These are phyloP conservation scores for Caenorhabditis plicata DNA, from an alignment of 2,888 invertebrate species.

Conservation along the genomic window DNA sequence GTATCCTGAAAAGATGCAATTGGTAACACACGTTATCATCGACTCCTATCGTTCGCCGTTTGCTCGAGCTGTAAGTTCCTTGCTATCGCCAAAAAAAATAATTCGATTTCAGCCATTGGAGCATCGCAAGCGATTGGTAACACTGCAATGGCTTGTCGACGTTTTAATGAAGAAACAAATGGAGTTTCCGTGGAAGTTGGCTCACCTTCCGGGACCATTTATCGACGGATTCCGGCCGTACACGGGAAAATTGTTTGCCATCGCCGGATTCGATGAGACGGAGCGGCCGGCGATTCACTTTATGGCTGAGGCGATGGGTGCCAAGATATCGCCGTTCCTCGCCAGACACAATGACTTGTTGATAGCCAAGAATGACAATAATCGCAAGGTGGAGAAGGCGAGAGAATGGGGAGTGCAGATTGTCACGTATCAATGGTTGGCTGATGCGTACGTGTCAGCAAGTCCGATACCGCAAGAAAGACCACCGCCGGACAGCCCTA, in stretches of 20 bases:
- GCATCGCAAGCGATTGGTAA: constrained; percentile 73
- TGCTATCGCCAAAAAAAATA: not conserved
- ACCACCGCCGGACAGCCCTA: constrained; percentile 14
- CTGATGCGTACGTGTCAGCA: constrained; percentile 42
- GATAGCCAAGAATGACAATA: constrained; percentile 67
- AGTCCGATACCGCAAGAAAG: constrained; percentile 13
- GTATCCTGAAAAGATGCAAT: constrained; percentile 3
- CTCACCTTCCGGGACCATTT: constrained; percentile 78
- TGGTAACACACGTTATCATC: constrained; percentile 17
- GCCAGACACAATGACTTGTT: constrained; percentile 70
- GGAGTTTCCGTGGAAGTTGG: constrained; percentile 86
- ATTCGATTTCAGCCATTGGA: constrained; percentile 47
- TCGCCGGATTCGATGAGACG: constrained; percentile 86
- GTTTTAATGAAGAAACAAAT: constrained; percentile 82
- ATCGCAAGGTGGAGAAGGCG: constrained; percentile 80
- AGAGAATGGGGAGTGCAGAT: constrained; percentile 87
- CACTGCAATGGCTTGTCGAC: constrained; percentile 87
- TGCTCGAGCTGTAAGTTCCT: not conserved
- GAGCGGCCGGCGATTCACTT: constrained; percentile 80
- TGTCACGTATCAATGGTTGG: constrained; percentile 73
- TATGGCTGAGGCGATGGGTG: constrained; percentile 84
- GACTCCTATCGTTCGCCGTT: constrained; percentile 19
- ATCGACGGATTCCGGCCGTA: constrained; percentile 66
- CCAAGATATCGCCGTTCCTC: constrained; percentile 75
- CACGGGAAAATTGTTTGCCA: constrained; percentile 74